Evolutionary conservation across 2,797 vertebrate species (phyloP), one percentile per base, ranked within the genome.

Genomic region (Sebastes baramenuke): DNA sequence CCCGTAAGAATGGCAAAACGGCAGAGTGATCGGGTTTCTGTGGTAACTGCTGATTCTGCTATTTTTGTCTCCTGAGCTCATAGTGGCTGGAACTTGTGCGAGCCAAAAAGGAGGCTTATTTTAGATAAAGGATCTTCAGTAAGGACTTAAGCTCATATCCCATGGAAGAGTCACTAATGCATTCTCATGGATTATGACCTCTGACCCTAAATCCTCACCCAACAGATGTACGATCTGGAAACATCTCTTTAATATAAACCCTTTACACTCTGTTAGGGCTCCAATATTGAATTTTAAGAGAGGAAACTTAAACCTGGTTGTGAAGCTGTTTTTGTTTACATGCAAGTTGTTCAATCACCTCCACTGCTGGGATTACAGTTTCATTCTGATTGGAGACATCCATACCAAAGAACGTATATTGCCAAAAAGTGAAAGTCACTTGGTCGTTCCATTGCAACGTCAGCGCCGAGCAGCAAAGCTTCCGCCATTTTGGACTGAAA

Each of bases 21-120:
- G 84, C 81, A 80, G 79, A 82, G 84, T 9, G 82, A 88, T 92
- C 55, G 27, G 81, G 93, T 94, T 94, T 94, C 93, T 94, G 88
- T 95, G 92, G 93, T 94, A 92, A 94, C 93, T 94, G 94, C 91
- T 93, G 90, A 94, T 92, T 87, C 46, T 75, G 92, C 90, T 94
- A 94, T 95, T 93, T 95, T 87, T 88, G 91, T 93, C 88, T 85
- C 59, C 61, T 60, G 38, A 84, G 89, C 84, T 84, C 72, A 72
- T 68, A 60, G 76, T 65, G 81, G 77, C 34, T 80, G 68, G 22
- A 86, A 74, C 84, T 86, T 25, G 46, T 78, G 58, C 32, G 18
- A 84, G 85, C 82, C 80, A 54, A 77, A 87, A 81, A 75, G 22
- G 8, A 66, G 55, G 56, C 75, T 90, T 81, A 77, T 87, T 88